phyloP scores from a whole-genome alignment of 2,113 vertebrate genomes.

The Brachypteracias leptosomus region DNA sequence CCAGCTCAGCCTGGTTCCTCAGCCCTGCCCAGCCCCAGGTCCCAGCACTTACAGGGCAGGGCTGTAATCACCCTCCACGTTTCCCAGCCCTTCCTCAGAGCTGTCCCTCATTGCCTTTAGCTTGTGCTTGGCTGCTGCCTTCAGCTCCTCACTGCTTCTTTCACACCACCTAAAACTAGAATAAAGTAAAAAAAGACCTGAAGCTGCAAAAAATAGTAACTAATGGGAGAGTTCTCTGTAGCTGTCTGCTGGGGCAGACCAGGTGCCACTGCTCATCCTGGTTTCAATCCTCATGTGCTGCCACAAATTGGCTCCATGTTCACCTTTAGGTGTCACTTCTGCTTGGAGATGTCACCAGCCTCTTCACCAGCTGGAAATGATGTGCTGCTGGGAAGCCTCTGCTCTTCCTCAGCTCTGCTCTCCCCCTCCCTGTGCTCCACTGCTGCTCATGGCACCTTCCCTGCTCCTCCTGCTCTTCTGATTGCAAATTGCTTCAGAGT shows the following conservation, averaged over 20 bases:
- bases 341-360: not conserved
- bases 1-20: not conserved
- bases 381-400: not conserved
- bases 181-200: not conserved
- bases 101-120: not conserved
- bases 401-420: not conserved
- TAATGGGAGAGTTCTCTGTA: not conserved
- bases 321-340: not conserved
- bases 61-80: accelerated
- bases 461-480: not conserved
- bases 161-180: not conserved
- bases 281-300: not conserved
- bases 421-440: accelerated
- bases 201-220: not conserved
- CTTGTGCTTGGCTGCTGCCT: not conserved
- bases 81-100: not conserved
- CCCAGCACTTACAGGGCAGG: accelerated
- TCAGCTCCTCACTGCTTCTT: not conserved
- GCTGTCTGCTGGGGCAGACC: not conserved
- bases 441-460: not conserved
- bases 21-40: not conserved
- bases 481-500: not conserved
- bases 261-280: not conserved
- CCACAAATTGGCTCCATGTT: not conserved
- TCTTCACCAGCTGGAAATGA: not conserved